Base-by-base conservation (phyloP, 2,113 vertebrate genomes). In the Ursus arctos region DNA sequence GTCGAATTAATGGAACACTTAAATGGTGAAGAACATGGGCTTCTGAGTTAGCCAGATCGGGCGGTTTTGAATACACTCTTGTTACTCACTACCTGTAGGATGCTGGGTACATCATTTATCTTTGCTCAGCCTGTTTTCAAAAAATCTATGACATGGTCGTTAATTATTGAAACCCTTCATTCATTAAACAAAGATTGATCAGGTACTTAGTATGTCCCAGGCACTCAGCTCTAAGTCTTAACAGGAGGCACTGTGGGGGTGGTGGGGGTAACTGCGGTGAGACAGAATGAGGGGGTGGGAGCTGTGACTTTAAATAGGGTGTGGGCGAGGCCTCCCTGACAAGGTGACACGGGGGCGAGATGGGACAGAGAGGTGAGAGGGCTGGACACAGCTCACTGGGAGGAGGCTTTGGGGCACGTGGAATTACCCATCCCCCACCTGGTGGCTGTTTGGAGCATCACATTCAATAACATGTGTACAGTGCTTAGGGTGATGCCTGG, bases 381-480 rank as follows among this genome's bases (percentile, higher is more conserved):
- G 49, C 26, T 18, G 43, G 51, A 4, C 0, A 16, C 28, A 21
- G 88, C 26, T 47, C 28, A 7, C 33, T 9, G 31, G 31, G 55
- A 26, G n/a, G 10, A 57, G 76, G 0, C 0, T 22, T 15, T 51
- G 0, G 12, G 72, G 59, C 28, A 24, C 43, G 22, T 11, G 83
- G 51, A n/a, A 55, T 31, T 1, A 10, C 1, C 11, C 12, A 2
- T 0, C 43, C 28, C 22, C 40, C 12, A 31, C 15, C 0, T 0
- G 3, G 53, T 8, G 67, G 79, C 88, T 47, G 57, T 43, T 57
- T 1, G 51, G 40, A 83, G 67, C 59, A 28, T 55, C 51, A 81
- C 36, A 16, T 21, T 87, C 51, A n/a, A 4, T 2, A 24, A 31
- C 1, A 2, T 28, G 49, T 15, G 43, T 31, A 55, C 21, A 28